Conservation (phyloP, 1,140 invertebrate genomes). For the Halictus rubicundus region DNA sequence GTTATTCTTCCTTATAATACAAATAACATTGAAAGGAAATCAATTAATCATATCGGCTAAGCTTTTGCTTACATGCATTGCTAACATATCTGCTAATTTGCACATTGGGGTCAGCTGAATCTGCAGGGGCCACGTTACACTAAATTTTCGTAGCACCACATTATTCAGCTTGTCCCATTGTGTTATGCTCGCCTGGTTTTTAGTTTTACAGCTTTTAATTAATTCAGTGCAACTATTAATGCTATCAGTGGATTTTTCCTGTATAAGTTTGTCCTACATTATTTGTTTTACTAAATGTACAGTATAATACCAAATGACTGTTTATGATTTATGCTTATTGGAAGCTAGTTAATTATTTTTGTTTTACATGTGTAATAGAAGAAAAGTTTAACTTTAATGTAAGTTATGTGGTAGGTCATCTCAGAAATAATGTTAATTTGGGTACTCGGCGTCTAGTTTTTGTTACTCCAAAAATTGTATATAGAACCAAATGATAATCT, state of each 20-base stretch:
- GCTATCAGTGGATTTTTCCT: constrained; percentile 20
- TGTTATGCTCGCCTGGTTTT: constrained; percentile 68
- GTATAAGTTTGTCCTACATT: constrained; percentile 20
- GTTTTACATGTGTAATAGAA: background rate
- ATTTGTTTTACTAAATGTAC: constrained; percentile 10
- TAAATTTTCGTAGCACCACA: constrained; percentile 84
- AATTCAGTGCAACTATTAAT: constrained; percentile 32
- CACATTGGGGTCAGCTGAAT: constrained; percentile 80
- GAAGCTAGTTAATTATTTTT: constrained; percentile 10
- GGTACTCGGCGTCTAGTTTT: too few species aligned
- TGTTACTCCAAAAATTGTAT: background rate
- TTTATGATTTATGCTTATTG: constrained; percentile 7
- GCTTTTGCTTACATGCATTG: constrained; percentile 67
- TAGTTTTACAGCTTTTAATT: constrained; percentile 59
- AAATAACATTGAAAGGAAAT: constrained; percentile 28
- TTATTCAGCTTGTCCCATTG: constrained; percentile 84
- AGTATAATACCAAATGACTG: constrained; percentile 7
- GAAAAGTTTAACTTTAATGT: background rate
- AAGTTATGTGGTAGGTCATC: background rate
- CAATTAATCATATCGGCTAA: constrained; percentile 39
- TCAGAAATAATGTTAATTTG: background rate
- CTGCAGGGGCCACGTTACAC: constrained; percentile 79
- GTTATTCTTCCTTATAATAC: constrained; percentile 20
- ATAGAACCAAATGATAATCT: background rate
- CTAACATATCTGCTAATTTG: constrained; percentile 65